These are phyloP conservation scores for Illadopsis cleaveri DNA, from an alignment of 2,113 vertebrate genomes.

Conservation along the genomic window DNA sequence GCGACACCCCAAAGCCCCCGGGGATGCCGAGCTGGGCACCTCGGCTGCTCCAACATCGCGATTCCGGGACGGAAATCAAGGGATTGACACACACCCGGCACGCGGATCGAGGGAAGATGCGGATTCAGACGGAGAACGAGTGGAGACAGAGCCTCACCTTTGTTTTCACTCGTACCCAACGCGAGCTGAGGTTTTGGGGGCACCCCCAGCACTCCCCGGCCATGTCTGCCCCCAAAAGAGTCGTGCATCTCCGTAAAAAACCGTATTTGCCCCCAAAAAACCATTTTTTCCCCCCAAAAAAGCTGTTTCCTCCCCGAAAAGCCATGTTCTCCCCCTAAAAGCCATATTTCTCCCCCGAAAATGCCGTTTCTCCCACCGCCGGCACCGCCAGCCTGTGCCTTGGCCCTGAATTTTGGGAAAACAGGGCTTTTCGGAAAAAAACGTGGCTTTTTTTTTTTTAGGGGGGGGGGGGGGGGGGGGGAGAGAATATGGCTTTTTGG, in stretches of 20 bases:
- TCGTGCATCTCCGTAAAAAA: neutral
- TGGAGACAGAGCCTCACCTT: neutral
- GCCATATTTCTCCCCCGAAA: neutral
- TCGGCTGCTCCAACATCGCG: accelerated
- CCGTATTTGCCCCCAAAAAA: accelerated
- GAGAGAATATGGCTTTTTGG: neutral
- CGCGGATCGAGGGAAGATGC: accelerated
- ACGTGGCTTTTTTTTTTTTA: accelerated
- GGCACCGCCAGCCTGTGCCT: neutral
- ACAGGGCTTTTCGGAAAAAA: accelerated
- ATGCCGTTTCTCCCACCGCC: neutral
- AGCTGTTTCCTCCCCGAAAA: neutral
- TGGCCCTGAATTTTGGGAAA: neutral
- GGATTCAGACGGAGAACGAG: accelerated
- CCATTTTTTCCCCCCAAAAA: accelerated
- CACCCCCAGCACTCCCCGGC: neutral
- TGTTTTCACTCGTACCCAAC: neutral
- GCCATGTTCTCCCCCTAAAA: neutral
- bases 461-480: too few relatives aligned
- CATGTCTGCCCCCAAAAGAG: accelerated
- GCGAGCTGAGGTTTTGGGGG: neutral
- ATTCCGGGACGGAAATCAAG: accelerated
- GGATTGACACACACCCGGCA: accelerated
- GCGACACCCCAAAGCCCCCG: neutral
- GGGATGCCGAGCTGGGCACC: neutral